Evolutionary conservation across 2,113 vertebrate genomes (phyloP), one percentile per base, ranked within the genome.

Genomic region (Mixornis gularis): DNA sequence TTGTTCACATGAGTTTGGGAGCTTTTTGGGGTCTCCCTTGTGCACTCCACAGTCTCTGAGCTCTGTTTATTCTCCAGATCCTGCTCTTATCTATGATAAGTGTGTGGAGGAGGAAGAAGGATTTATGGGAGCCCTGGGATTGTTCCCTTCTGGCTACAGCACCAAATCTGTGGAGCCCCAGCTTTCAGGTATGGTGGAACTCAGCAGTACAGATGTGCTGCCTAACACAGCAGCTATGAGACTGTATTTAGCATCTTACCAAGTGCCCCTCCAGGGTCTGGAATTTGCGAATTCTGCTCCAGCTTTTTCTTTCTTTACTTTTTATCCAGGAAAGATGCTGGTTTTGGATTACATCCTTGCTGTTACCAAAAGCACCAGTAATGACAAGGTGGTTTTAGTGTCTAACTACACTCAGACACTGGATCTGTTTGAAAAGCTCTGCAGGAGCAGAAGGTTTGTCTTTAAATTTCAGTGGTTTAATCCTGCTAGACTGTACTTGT

Each of bases 341-440:
- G 98, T 99, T 79, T 97, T 99, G 58, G 99, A 99, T 90, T 99
- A 99, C 83, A 99, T 99, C 78, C 97, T 99, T 95, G 99, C 99
- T 4, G 97, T 99, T 96, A 99, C 99, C 3, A 98, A 98, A 93
- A 98, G 98, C 82, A 98, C 97, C 40, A 98, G 98, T 44, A 98
- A 93, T 24, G 99, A 99, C 94, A 99, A 99, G 92, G 99, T 99
- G 79, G 99, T 99, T 86, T 97, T 99, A 52, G 99, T 99, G 63
- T 99, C 99, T 41, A 99, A 99, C 98, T 99, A 99, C 93, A 99
- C 99, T 40, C 99, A 99, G 94, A 99, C 99, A 3, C 94, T 99
- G 96, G 99, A 99, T 94, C 97, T 99, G 12, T 99, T 99, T 97
- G 99, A 99, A 96, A 99, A 99, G 95, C 98, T 99, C 48, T 99